Conservation (phyloP, 2,888 invertebrate species). For the Polyploca ridens region DNA sequence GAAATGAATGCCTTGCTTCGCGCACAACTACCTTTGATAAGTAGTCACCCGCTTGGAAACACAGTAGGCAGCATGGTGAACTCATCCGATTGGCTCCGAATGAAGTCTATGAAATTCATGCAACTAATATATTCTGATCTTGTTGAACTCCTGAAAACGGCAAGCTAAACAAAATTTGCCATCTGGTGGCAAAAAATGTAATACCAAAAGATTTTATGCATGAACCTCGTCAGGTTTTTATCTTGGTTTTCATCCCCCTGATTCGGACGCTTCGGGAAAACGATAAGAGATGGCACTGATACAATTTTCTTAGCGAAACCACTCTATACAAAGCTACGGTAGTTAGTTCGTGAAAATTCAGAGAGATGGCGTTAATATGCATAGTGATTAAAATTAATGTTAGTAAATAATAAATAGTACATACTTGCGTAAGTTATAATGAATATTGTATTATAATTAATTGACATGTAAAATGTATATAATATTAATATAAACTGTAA, state of each 20-base stretch:
- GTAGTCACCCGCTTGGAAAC: too few species aligned
- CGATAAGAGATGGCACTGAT: conserved; percentile 35
- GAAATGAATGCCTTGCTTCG: too few species aligned
- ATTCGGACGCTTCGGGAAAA: background rate
- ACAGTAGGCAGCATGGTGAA: too few species aligned
- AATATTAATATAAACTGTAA: too few species aligned
- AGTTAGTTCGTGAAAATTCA: conserved; percentile 15
- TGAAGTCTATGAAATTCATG: too few species aligned
- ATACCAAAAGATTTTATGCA: background rate
- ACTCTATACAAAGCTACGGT: conserved; percentile 10
- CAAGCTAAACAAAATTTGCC: background rate
- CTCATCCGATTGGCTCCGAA: too few species aligned
- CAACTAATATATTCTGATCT: too few species aligned
- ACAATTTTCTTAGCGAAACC: conserved; percentile 9
- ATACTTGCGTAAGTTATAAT: too few species aligned
- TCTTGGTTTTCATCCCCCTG: background rate
- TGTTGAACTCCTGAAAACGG: too few species aligned
- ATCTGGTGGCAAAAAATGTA: background rate
- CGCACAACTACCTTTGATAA: too few species aligned
- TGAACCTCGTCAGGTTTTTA: background rate
- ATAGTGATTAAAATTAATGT: background rate
- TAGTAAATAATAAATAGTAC: background rate
- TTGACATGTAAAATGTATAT: too few species aligned
- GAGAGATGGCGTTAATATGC: conserved; percentile 32
- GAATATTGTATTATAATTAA: too few species aligned